These are phyloP conservation scores for Osmoderma eremita DNA, from an alignment of 2,888 invertebrate genomes.

Conservation along the genomic window DNA sequence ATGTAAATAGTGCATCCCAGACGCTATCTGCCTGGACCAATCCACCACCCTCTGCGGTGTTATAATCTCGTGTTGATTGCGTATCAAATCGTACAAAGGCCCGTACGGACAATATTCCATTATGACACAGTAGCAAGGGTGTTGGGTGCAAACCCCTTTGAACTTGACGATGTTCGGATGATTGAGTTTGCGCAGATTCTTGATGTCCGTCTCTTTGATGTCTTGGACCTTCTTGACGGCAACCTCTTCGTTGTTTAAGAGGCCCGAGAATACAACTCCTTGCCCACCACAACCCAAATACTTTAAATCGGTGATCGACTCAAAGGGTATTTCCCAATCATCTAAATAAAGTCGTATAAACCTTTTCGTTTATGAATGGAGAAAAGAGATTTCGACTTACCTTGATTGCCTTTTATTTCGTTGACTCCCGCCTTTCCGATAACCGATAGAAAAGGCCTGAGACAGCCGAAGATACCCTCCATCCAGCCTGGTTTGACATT, in stretches of 20 bases:
- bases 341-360: constrained; percentile 66
- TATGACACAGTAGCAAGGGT: constrained; percentile 92
- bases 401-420: constrained; percentile 74
- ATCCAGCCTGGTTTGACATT: constrained; percentile 76
- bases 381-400: constrained; percentile 59
- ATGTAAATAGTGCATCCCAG: constrained; percentile 97
- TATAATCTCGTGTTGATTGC: constrained; percentile 82
- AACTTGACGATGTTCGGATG: constrained; percentile 96
- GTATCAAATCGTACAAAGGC: constrained; percentile 90
- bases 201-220: constrained; percentile 91
- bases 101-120: constrained; percentile 99
- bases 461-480: constrained; percentile 86
- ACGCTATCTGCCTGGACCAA: constrained; percentile 96
- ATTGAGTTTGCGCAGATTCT: constrained; percentile 89
- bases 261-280: constrained; percentile 93
- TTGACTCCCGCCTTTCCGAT: constrained; percentile 80
- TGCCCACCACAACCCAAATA: constrained; percentile 97
- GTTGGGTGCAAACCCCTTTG: constrained; percentile 91
- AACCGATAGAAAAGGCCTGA: constrained; percentile 87
- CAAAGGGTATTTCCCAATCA: constrained; percentile 96
- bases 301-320: constrained; percentile 85
- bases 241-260: constrained; percentile 82
- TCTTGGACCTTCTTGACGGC: constrained; percentile 97
- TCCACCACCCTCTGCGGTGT: constrained; percentile 86
- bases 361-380: constrained; percentile 37